These are phyloP conservation scores for Bungarus multicinctus DNA, from an alignment of 2,113 vertebrate species.

Conservation along the genomic window DNA sequence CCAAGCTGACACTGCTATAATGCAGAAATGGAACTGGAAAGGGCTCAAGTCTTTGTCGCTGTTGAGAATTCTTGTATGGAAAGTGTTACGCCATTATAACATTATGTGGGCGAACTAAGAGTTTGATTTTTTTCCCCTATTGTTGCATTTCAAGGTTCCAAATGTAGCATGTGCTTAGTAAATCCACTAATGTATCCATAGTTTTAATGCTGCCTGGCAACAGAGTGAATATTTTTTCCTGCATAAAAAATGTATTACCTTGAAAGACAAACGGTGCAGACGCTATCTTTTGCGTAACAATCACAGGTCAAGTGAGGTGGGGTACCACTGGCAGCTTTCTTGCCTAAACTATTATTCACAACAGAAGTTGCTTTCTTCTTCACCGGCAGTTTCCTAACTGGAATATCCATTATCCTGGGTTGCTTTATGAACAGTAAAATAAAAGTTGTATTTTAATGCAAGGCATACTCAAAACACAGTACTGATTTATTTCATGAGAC, in stretches of 20 bases:
- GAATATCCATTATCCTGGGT: constrained; percentile 71
- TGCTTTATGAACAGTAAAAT: constrained; percentile 75
- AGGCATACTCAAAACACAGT: constrained; percentile 35
- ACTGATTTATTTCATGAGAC: neutral
- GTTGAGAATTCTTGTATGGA: constrained; percentile 2
- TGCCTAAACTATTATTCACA: constrained; percentile 62
- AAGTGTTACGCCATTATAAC: constrained; percentile 1
- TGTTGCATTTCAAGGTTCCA: constrained; percentile 6
- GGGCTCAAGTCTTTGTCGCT: neutral
- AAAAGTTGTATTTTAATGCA: constrained; percentile 47
- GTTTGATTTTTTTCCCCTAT: neutral
- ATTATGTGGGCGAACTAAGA: neutral
- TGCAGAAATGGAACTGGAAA: neutral
- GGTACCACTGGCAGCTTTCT: constrained; percentile 66
- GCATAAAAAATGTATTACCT: constrained; percentile 74
- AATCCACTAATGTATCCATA: constrained; percentile 33
- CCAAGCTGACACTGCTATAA: neutral
- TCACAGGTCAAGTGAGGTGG: constrained; percentile 75
- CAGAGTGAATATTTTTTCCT: constrained; percentile 41
- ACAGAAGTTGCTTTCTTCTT: constrained; percentile 70
- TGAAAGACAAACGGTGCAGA: constrained; percentile 93
- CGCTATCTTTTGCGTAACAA: constrained; percentile 85
- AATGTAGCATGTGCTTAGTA: constrained; percentile 24
- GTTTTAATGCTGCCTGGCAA: constrained; percentile 42
- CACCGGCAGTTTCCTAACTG: constrained; percentile 69